Evolutionary conservation across 2,888 invertebrate genomes (phyloP), one percentile per base, ranked within the genome.

Genomic region (Lasioglossum malachurum): DNA sequence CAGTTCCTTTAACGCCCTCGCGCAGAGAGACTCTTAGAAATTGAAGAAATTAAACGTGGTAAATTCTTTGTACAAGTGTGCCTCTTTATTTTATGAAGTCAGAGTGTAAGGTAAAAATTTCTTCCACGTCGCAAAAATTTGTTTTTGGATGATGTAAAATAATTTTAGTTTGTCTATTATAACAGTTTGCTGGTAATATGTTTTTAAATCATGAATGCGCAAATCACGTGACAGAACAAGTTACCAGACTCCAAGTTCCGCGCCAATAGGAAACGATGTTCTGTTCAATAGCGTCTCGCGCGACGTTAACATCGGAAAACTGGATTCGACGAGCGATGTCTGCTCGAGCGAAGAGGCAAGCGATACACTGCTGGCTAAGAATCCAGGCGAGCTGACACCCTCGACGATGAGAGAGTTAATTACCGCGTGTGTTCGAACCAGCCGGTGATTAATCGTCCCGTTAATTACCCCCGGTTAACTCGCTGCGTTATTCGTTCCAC

Each of bases 361-460:
- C 67, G 67, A 69, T 64, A n/a, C 46, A 64, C 23, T 14, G 14
- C 31, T 44, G 77, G 44, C 57, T 53, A 64, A 82, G 78, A 64
- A 74, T 41, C 46, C 8, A 19, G 38, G 31, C 35, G 73, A 46
- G 46, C 4, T 35, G 60, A 79, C 44, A 44, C 38, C 8, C 23
- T n/a, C 49, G 74, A 41, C 72, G 74, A 67, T 53, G 27, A 49
- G 41, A 49, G 49, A 46, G 67, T 79, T 90, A 86, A 88, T 84
- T 81, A 78, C 49, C 57, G 57, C 46, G 53, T 64, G 75, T 82
- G 83, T 90, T 90, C 82, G 78, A 71, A 84, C 73, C 75, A 44
- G 67, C 35, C 67, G 78, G 67, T 89, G 89, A 91, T 90, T 90
- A 91, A 91, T 90, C 84, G 80, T 75, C 53, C 64, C 71, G 79